A percentile compares a stretch with the other conserved stretches of the same genome.
Conservation (phyloP, 2,113 vertebrate species). For the Origma solitaria region DNA sequence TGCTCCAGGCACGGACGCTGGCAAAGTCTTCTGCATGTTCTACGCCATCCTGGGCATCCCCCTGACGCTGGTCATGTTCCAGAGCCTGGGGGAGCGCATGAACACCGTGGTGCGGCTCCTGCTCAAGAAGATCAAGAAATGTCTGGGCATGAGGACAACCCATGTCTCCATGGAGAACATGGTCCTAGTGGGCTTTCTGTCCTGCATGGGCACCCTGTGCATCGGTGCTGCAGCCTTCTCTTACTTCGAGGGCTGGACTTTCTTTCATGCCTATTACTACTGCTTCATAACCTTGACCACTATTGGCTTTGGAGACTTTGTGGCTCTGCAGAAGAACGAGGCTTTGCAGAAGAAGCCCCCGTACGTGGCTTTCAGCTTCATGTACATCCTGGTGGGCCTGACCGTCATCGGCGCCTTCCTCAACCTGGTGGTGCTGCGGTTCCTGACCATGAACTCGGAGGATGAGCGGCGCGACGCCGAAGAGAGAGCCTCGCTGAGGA, state of each 20-base stretch:
- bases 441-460: slow-evolving; percentile 90
- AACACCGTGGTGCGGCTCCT: slow-evolving; percentile 88
- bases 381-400: slow-evolving; percentile 94
- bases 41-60: slow-evolving; percentile 95
- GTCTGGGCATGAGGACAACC: slow-evolving; percentile 80
- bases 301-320: slow-evolving; percentile 96
- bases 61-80: slow-evolving; percentile 96
- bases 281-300: slow-evolving; percentile 98
- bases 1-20: slow-evolving; percentile 89
- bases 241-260: slow-evolving; percentile 94
- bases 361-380: slow-evolving; percentile 95
- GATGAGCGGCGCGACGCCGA: slow-evolving; percentile 82
- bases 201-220: slow-evolving; percentile 89
- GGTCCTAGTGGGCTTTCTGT: slow-evolving; percentile 92
- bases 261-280: slow-evolving; percentile 97
- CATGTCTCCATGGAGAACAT: slow-evolving; percentile 94
- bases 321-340: slow-evolving; percentile 93
- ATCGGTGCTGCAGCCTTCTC: slow-evolving; percentile 90
- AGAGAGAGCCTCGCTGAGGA: slow-evolving; percentile 77
- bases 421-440: slow-evolving; percentile 92
- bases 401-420: slow-evolving; percentile 96
- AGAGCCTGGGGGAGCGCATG: slow-evolving; percentile 95
- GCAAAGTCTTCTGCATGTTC: slow-evolving; percentile 98
- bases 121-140: slow-evolving; percentile 86
- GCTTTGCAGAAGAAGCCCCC: slow-evolving; percentile 93